phyloP scores from a whole-genome alignment of 2,113 vertebrate genomes.

The Mirounga angustirostris region DNA sequence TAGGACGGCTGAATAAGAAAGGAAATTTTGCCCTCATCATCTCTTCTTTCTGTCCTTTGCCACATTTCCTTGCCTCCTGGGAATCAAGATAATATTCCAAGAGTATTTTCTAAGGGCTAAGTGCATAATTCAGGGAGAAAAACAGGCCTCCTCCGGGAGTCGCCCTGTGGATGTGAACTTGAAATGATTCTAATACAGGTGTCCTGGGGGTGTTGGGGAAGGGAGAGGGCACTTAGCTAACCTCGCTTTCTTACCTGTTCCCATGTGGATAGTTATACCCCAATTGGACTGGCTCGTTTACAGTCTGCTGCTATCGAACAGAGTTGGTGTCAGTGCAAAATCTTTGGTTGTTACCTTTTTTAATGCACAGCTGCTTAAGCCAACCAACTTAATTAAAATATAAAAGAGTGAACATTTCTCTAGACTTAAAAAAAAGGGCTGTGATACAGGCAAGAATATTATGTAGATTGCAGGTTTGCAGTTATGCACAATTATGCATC shows the following conservation, averaged over 20 bases:
- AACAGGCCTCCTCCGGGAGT: accelerated
- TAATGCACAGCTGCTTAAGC: not conserved
- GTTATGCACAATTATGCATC: constrained; percentile 43
- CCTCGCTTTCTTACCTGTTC: not conserved
- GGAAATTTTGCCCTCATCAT: not conserved
- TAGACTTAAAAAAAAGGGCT: not conserved
- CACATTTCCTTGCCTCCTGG: not conserved
- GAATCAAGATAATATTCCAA: not conserved
- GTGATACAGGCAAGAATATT: not conserved
- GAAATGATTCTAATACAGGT: not conserved
- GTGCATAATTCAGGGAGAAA: not conserved
- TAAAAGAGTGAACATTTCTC: not conserved
- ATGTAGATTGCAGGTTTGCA: not conserved
- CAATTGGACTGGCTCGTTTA: not conserved
- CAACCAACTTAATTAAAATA: constrained; percentile 44
- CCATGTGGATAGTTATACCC: not conserved
- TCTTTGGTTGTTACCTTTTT: not conserved
- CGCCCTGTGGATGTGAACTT: not conserved
- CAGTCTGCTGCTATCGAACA: not conserved
- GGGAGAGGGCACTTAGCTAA: not conserved
- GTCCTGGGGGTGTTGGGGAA: not conserved
- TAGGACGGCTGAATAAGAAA: not conserved
- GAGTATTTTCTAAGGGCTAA: not conserved
- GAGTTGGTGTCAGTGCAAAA: not conserved
- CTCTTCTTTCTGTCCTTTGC: not conserved